Percentiles rank a stretch among this genome's conserved stretches.
Conservation (phyloP, 2,888 invertebrate genomes). For the Xiphydria camelus region DNA sequence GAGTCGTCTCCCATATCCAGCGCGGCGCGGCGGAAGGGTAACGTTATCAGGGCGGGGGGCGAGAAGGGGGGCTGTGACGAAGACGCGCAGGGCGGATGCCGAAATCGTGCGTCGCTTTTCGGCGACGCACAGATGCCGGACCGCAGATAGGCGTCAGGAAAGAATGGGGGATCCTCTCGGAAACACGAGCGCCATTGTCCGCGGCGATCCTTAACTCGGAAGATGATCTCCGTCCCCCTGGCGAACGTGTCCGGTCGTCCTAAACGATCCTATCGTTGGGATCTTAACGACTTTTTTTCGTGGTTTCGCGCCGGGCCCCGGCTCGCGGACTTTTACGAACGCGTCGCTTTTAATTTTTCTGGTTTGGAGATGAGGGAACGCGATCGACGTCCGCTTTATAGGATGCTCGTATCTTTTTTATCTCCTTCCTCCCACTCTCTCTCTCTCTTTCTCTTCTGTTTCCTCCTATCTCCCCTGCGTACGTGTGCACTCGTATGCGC, state of each 20-base stretch:
- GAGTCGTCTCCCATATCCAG: too few relatives aligned
- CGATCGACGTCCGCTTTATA: background rate
- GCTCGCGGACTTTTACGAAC: too few relatives aligned
- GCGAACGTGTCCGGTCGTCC: slow-evolving; percentile 15
- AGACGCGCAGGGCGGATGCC: slow-evolving; percentile 15
- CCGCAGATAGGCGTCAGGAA: slow-evolving; percentile 38
- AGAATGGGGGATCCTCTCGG: slow-evolving; percentile 22
- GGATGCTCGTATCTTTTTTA: slow-evolving; percentile 4
- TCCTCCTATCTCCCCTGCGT: too few relatives aligned
- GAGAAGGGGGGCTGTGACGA: too few relatives aligned
- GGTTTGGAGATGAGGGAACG: slow-evolving; percentile 1
- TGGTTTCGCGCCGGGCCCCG: background rate
- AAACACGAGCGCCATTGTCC: slow-evolving; percentile 30
- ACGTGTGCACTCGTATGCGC: too few relatives aligned
- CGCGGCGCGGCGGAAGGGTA: too few relatives aligned
- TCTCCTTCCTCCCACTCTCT: background rate
- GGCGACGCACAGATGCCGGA: slow-evolving; percentile 33
- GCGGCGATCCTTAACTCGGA: slow-evolving; percentile 28
- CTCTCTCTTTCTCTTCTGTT: background rate
- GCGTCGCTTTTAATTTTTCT: slow-evolving; percentile 22
- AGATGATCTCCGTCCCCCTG: slow-evolving; percentile 34
- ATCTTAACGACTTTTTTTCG: slow-evolving; percentile 27
- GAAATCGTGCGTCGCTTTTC: slow-evolving; percentile 10
- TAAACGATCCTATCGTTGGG: slow-evolving; percentile 36
- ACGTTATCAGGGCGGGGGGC: too few relatives aligned